Base-by-base conservation (phyloP, 2,888 invertebrate genomes). In the Tanytarsus gracilentus region DNA sequence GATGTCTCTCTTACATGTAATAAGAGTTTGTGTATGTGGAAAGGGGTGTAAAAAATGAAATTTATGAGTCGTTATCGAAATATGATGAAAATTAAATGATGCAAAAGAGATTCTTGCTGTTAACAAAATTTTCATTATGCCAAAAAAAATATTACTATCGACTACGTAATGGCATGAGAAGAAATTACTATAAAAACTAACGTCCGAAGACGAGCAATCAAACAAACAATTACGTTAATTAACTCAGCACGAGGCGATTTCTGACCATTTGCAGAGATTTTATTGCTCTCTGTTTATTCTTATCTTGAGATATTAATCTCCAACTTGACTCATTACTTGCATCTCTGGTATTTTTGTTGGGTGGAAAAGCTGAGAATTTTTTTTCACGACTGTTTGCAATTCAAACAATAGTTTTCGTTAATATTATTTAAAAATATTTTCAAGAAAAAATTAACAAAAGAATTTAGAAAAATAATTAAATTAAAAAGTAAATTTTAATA, bases 1-100 rank as follows among this genome's bases (percentile, higher is more conserved):
- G 36, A 18, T 51, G 33, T 26, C 25, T 14, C 2, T 9, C 23
- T 4, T 44, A 21, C 21, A 23, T 14, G 14, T 33, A 33, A 33
- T 5, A 36, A 14, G 7, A 6, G 1, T 36, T 4, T 11, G 3
- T 36, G n/a, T 44, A 44, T 23, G 16, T n/a, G n/a, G n/a, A 44
- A 52, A 55, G 27, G 55, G 55, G 55, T 26, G 33, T 9, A 33
- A 33, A 33, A 33, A 33, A 33, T 9, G 18, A 55, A 55, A 33
- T 55, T 55, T 36, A 39, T 55, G 55, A 16, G 27, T 40, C 40
- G 55, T 55, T 55, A 40, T 55, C 55, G 55, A 55, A 21, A 55
- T 11, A 44, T 44, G 44, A 44, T 44, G 44, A 44, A 44, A 44
- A 44, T 44, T 44, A 44, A 44, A 44, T 44, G 44, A 44, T 23